Conservation (phyloP, 2,888 invertebrate species). For the Melanostoma mellinum region DNA sequence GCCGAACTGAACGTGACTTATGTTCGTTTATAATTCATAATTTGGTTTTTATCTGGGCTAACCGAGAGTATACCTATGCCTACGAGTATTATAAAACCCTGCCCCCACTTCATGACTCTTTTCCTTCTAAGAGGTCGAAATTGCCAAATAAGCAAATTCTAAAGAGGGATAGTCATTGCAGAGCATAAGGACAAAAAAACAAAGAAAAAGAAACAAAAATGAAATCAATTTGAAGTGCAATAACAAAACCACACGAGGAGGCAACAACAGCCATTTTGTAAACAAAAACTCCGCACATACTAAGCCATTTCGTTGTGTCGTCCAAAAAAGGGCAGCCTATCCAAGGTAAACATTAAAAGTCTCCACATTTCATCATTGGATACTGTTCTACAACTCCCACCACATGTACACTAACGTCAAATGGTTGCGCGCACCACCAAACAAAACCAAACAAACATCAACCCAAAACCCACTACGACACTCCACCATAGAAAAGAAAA, state of each 20-base stretch:
- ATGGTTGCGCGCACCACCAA: conserved; percentile 67
- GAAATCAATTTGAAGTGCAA: conserved; percentile 52
- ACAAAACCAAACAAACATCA: conserved; percentile 62
- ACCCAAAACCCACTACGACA: conserved; percentile 22
- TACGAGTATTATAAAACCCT: conserved; percentile 23
- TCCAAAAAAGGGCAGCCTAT: conserved; percentile 67
- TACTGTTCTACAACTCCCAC: conserved; percentile 49
- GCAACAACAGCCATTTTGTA: conserved; percentile 73
- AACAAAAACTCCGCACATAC: conserved; percentile 62
- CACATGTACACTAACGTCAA: conserved; percentile 48
- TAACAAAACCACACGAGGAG: conserved; percentile 66
- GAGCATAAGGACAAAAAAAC: conserved; percentile 8
- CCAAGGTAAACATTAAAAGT: conserved; percentile 72
- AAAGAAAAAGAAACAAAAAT: conserved; percentile 23
- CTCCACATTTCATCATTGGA: conserved; percentile 72
- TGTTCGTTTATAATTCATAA: conserved; percentile 71
- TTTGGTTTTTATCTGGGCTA: conserved; percentile 66
- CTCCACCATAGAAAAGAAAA: conserved; percentile 33
- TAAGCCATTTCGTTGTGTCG: conserved; percentile 52
- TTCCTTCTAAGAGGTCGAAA: conserved; percentile 54
- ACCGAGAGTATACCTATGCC: no score
- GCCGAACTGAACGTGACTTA: conserved; percentile 68
- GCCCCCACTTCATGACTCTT: conserved; percentile 35
- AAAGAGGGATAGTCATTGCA: conserved; percentile 38
- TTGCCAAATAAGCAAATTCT: conserved; percentile 66